A percentile compares a stretch with the other conserved stretches of the same genome.
Conservation (phyloP, 2,113 vertebrate genomes). For the Conger conger region DNA sequence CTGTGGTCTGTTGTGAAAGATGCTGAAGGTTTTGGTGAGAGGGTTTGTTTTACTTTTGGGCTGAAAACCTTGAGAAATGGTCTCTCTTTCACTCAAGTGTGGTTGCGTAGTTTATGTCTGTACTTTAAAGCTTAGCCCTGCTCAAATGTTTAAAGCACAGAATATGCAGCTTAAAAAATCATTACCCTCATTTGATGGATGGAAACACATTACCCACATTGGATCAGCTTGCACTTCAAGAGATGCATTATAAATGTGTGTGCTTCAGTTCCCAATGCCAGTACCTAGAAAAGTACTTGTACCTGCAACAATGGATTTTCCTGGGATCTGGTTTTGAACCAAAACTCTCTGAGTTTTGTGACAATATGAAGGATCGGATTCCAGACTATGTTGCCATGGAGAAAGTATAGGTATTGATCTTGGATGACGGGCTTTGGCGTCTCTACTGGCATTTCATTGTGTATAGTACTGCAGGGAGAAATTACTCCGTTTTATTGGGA, state of each 20-base stretch:
- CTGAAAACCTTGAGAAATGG: not conserved
- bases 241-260: not conserved
- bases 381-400: not conserved
- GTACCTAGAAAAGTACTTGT: not conserved
- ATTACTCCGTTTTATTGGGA: not conserved
- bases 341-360: too few species aligned
- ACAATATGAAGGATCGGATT: not conserved
- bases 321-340: not conserved
- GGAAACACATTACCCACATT: not conserved
- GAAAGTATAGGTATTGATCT: not conserved
- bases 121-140: conserved; percentile 62
- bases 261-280: not conserved
- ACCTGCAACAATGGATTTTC: not conserved
- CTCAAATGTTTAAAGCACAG: not conserved
- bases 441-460: not conserved
- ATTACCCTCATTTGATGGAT: not conserved
- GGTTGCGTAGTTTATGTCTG: conserved; percentile 63
- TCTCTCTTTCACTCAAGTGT: not conserved
- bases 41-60: not conserved
- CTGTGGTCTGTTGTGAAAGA: not conserved
- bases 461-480: not conserved
- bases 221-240: not conserved
- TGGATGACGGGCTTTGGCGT: not conserved
- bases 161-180: not conserved
- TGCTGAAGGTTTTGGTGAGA: not conserved